A percentile compares a stretch with the other conserved stretches of the same genome.
Conservation (phyloP, 2,888 invertebrate species). For the Mamestra brassicae region DNA sequence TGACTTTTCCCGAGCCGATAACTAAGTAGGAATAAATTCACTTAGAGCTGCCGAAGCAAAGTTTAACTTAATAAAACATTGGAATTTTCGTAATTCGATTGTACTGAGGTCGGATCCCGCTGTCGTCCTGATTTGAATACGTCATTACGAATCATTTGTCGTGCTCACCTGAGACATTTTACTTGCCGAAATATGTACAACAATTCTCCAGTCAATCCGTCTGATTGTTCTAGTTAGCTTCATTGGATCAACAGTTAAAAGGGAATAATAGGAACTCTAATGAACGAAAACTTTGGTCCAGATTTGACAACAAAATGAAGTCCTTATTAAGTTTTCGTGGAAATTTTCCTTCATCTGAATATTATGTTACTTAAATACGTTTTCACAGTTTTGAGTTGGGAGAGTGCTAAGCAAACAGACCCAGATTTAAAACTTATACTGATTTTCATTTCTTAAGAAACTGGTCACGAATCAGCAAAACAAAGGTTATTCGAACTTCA, state of each 20-base stretch:
- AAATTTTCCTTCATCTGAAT: conserved; percentile 13
- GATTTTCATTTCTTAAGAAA: conserved; percentile 20
- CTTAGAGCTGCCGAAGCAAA: conserved; percentile 89
- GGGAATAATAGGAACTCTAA: conserved; percentile 36
- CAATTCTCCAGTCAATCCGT: conserved; percentile 17
- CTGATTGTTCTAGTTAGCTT: conserved; percentile 37
- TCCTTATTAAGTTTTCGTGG: conserved; percentile 21
- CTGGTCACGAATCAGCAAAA: conserved; percentile 38
- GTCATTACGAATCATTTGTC: conserved; percentile 85
- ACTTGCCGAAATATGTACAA: conserved; percentile 59
- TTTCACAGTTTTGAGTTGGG: conserved; percentile 1
- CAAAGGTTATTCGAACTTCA: conserved; percentile 46
- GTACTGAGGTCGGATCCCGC: conserved; percentile 83
- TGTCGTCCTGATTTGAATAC: conserved; percentile 86
- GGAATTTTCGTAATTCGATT: conserved; percentile 89
- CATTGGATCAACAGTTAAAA: conserved; percentile 30
- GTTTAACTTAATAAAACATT: conserved; percentile 91
- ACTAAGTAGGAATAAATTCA: conserved; percentile 91
- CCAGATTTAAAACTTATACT: conserved; percentile 6
- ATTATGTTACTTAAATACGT: conserved; percentile 8
- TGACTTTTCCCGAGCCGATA: conserved; percentile 89
- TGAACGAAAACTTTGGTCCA: conserved; percentile 38
- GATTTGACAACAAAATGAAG: conserved; percentile 26
- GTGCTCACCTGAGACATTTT: conserved; percentile 65
- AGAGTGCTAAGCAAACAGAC: conserved; percentile 7